Evolutionary conservation across 2,113 vertebrate species (phyloP).

Genomic region (Colinus virginianus): DNA sequence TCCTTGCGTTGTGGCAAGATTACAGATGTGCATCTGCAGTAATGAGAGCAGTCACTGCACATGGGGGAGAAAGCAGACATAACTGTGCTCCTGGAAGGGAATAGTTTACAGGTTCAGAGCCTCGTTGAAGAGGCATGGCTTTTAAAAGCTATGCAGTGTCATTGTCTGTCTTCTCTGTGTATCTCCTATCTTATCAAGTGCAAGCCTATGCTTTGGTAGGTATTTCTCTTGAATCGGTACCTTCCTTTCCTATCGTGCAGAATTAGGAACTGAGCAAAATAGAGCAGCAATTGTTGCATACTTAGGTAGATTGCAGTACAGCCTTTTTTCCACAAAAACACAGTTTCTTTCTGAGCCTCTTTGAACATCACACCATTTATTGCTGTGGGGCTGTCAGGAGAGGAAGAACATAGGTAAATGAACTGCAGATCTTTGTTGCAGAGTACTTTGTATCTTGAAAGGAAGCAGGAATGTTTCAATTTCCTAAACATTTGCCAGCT

Average conservation of each 20-base stretch:
- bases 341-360: background rate
- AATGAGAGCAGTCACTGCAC: background rate
- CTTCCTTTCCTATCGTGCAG: fast-evolving
- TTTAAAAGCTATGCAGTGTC: background rate
- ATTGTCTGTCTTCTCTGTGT: background rate
- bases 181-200: background rate
- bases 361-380: background rate
- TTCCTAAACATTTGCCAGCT: background rate
- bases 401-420: background rate
- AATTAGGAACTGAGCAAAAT: background rate
- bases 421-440: background rate
- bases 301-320: background rate
- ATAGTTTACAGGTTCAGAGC: background rate
- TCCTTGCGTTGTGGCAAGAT: background rate
- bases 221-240: background rate
- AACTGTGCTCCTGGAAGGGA: background rate
- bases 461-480: background rate
- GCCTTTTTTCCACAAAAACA: background rate
- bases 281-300: background rate
- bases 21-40: background rate
- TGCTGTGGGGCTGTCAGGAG: background rate
- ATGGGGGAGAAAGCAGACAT: background rate
- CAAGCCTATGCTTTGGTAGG: too few relatives aligned
- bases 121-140: background rate
- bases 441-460: background rate